Percentiles rank a stretch among this genome's conserved stretches.
Conservation (phyloP, 2,888 invertebrate species). For the Augiades crinisus region DNA sequence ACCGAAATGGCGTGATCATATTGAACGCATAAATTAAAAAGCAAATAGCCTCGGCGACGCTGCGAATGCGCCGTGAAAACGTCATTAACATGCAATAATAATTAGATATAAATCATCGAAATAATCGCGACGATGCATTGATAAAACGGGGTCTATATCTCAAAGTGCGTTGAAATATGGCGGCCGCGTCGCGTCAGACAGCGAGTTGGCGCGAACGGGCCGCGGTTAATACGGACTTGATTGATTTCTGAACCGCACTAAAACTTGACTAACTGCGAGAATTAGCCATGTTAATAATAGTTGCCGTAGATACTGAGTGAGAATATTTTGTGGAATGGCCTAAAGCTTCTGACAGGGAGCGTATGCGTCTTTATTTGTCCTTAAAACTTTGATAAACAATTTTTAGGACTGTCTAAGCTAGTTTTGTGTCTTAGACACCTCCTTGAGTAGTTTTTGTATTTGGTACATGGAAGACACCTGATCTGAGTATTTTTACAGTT, state of each 20-base stretch:
- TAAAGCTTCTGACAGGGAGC: too few relatives aligned
- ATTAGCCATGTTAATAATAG: constrained; percentile 19
- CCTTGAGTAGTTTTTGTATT: too few relatives aligned
- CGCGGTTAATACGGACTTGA: constrained; percentile 70
- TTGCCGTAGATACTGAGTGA: constrained; percentile 5
- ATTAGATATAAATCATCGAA: constrained; percentile 77
- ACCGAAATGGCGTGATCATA: constrained; percentile 23
- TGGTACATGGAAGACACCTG: too few relatives aligned
- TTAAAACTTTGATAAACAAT: too few relatives aligned
- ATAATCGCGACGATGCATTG: constrained; percentile 79
- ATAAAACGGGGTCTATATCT: constrained; percentile 76
- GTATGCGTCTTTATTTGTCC: too few relatives aligned
- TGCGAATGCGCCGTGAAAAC: constrained; percentile 73
- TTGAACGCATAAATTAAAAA: constrained; percentile 46
- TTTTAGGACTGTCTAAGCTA: too few relatives aligned
- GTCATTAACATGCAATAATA: constrained; percentile 77
- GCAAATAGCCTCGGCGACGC: constrained; percentile 64
- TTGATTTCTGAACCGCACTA: constrained; percentile 53
- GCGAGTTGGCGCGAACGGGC: constrained; percentile 69
- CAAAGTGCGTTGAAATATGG: constrained; percentile 75
- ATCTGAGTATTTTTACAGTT: too few relatives aligned
- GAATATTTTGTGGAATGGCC: constrained; percentile 1
- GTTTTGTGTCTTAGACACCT: too few relatives aligned
- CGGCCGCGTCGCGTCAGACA: constrained; percentile 65
- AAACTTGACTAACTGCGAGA: constrained; percentile 26